phyloP scores from a whole-genome alignment of 2,888 invertebrate genomes.

The Corythucha ciliata region DNA sequence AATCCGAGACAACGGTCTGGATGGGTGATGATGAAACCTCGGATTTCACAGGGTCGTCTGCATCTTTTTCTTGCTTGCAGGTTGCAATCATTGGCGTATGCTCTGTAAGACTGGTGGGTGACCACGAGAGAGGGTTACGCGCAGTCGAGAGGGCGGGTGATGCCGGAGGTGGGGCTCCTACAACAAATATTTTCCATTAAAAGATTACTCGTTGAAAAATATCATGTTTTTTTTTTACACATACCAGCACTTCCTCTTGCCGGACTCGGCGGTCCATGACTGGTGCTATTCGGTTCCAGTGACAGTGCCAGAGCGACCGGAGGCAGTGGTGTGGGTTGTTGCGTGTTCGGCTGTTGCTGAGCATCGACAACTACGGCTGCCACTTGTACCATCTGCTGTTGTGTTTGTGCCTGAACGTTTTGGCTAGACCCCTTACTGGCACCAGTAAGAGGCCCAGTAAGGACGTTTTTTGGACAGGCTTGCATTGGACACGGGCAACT shows the following conservation, averaged over 20 bases:
- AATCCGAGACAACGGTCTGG: slow-evolving; percentile 24
- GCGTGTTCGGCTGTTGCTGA: too few relatives aligned
- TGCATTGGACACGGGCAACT: slow-evolving; percentile 84
- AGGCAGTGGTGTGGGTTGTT: slow-evolving; percentile 35
- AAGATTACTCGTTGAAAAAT: too few relatives aligned
- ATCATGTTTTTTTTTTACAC: too few relatives aligned
- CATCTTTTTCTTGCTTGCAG: slow-evolving; percentile 7
- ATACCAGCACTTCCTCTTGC: slow-evolving; percentile 53
- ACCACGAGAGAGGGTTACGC: slow-evolving; percentile 31
- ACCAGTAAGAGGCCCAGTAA: slow-evolving; percentile 97
- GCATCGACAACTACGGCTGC: slow-evolving; percentile 25
- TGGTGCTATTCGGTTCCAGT: slow-evolving; percentile 42
- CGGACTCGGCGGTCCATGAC: slow-evolving; percentile 56
- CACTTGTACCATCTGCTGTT: slow-evolving; percentile 23
- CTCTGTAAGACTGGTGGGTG: slow-evolving; percentile 28
- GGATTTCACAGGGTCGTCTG: slow-evolving; percentile 7
- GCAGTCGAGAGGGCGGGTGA: slow-evolving; percentile 39
- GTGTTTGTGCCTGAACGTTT: slow-evolving; percentile 31
- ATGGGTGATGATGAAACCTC: slow-evolving; percentile 19
- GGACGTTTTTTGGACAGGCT: slow-evolving; percentile 96
- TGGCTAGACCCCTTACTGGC: slow-evolving; percentile 60
- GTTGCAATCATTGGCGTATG: slow-evolving; percentile 15
- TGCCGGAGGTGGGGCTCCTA: slow-evolving; percentile 36
- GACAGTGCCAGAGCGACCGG: slow-evolving; percentile 46
- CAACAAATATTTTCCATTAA: background rate